Conservation (phyloP, 1,140 invertebrate species). For the Nebria ingens region DNA sequence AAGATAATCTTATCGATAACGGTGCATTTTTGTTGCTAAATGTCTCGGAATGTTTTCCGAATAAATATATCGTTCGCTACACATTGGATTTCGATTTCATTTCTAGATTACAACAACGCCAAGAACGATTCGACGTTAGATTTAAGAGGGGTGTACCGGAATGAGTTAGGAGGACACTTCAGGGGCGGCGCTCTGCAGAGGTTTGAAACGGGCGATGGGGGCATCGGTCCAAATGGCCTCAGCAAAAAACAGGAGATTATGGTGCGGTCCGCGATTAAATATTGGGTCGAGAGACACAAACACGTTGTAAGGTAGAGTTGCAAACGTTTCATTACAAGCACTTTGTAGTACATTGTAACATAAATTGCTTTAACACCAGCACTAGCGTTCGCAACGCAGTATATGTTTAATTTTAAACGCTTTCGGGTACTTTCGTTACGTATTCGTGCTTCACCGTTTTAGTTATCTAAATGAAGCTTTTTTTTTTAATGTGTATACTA, state of each 20-base stretch:
- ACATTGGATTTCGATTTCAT: slow-evolving; percentile 5
- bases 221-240: slow-evolving; percentile 58
- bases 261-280: slow-evolving; percentile 72
- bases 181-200: slow-evolving; percentile 52
- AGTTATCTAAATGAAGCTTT: too few species aligned
- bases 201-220: slow-evolving; percentile 39
- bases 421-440: too few species aligned
- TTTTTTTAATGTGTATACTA: too few species aligned
- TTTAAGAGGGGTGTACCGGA: slow-evolving; percentile 59
- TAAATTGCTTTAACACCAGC: too few species aligned
- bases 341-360: too few species aligned
- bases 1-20: slow-evolving; percentile 41
- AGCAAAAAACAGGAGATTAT: slow-evolving; percentile 72
- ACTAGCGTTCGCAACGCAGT: too few species aligned
- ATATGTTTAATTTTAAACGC: too few species aligned
- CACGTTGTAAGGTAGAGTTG: slow-evolving; percentile 73
- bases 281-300: slow-evolving; percentile 79
- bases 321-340: too few species aligned
- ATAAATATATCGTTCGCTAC: background rate
- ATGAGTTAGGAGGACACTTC: slow-evolving; percentile 63
- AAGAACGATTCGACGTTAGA: slow-evolving; percentile 44
- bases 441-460: too few species aligned
- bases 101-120: slow-evolving; percentile 27
- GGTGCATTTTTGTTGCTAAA: slow-evolving; percentile 32
- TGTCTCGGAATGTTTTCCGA: background rate